Base-by-base conservation (phyloP, 2,113 vertebrate species). In the Meleagris gallopavo region DNA sequence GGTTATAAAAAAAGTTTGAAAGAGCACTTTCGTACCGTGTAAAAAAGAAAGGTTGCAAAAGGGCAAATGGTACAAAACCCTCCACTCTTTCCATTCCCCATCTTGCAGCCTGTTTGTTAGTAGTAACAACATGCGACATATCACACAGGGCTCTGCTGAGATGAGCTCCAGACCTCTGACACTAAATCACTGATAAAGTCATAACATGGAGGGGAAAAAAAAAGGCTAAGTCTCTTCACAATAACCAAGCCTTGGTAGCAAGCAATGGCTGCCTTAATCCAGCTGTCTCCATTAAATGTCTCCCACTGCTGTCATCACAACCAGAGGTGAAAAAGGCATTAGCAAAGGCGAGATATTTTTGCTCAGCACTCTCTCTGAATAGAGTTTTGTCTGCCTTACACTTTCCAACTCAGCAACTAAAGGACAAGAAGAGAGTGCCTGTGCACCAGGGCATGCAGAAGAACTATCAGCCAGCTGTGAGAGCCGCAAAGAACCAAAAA, bases 351-450 rank as follows among this genome's bases (percentile, higher is more conserved):
- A 77, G 88, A 75, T 36, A 57, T 81, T 81, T 91, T 40, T 91
- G 87, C 41, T 8, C 32, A 48, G 69, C 22, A 12, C 36, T 46
- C 55, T 43, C 27, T 36, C 9, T 48, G 83, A 27, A 1, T 2
- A 18, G 34, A 25, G 29, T 2, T 69, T 0, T 11, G 7, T 22
- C 45, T 4, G 43, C 52, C 10, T 82, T 22, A 38, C 10, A 1
- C 21, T 19, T 19, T 2, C 24, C 78, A 30, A 32, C 30, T 40
- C 60, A 19, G 81, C 86, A 40, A 66, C 32, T 16, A 14, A 0
- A 1, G 50, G 27, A 34, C 1, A 2, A 55, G 41, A 1, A 0
- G 55, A 50, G 13, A 40, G 9, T 1, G 0, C 0, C 0, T 2
- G 5, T 18, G 48, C 16, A 12, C 0, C 2, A n/a, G 71, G 52